Evolutionary conservation across 2,113 vertebrate species (phyloP).

Genomic region (Nothoprocta perdicaria): DNA sequence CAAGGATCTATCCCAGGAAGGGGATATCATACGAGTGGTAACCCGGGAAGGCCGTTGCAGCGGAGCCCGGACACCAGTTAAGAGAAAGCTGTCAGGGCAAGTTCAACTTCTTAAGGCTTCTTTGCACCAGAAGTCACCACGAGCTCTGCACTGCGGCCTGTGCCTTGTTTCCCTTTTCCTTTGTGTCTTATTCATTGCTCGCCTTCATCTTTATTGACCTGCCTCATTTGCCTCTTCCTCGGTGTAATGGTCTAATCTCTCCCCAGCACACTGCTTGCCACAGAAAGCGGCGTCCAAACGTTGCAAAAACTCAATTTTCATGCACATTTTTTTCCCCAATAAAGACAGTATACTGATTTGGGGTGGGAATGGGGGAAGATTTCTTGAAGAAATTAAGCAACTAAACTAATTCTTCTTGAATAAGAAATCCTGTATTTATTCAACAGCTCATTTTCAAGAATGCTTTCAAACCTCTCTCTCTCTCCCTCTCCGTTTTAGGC

Average conservation of each 20-base stretch:
- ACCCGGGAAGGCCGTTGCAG: neutral
- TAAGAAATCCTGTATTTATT: neutral
- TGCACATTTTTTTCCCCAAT: neutral
- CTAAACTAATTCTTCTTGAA: neutral
- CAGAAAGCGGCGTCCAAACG: rapidly evolving
- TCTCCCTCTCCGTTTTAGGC: neutral
- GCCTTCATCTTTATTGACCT: neutral
- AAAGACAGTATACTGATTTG: rapidly evolving
- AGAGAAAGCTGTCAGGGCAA: neutral
- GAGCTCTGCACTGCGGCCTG: neutral
- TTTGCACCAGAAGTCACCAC: neutral
- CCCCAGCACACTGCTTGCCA: neutral
- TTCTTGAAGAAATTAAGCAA: neutral
- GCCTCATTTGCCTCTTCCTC: neutral
- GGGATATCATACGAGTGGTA: rapidly evolving
- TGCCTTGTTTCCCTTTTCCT: neutral
- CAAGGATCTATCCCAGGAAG: neutral
- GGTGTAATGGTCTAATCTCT: neutral
- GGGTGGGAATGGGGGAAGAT: no score
- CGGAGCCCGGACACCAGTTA: neutral
- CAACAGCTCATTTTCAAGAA: neutral
- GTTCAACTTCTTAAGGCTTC: neutral
- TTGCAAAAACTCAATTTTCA: neutral
- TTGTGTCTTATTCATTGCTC: neutral
- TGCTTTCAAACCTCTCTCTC: neutral